Evolutionary conservation across 2,888 invertebrate species (phyloP).

Genomic region (Amiota communis): DNA sequence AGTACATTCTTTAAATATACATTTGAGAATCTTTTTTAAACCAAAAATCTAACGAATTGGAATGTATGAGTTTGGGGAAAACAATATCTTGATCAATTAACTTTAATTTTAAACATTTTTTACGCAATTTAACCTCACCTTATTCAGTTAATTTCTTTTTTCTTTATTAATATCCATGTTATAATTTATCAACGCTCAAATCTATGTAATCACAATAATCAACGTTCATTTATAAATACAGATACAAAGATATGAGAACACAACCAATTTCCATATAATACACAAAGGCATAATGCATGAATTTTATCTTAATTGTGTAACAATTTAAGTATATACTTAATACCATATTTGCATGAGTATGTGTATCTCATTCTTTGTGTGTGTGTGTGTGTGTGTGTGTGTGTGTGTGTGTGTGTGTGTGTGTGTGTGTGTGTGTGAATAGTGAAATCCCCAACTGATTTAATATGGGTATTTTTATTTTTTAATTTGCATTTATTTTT

Average conservation of each 20-base stretch:
- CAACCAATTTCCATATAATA: slow-evolving; percentile 4
- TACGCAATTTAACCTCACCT: neutral
- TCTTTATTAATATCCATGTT: neutral
- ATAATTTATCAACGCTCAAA: neutral
- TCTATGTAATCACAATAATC: slow-evolving; percentile 8
- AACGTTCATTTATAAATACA: neutral
- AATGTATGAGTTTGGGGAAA: too few relatives aligned
- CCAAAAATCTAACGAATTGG: too few relatives aligned
- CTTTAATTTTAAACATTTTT: neutral
- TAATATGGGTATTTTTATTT: slow-evolving; percentile 40
- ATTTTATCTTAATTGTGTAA: slow-evolving; percentile 53
- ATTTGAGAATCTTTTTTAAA: too few relatives aligned
- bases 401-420: slow-evolving; percentile 2
- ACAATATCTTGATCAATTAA: neutral
- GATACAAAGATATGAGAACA: neutral
- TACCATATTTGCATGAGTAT: slow-evolving; percentile 39
- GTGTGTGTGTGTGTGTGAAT: slow-evolving; percentile 24
- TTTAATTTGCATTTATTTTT: slow-evolving; percentile 50
- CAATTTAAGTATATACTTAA: slow-evolving; percentile 59
- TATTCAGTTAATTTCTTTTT: neutral
- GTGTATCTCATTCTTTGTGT: slow-evolving; percentile 12
- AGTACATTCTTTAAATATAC: too few relatives aligned
- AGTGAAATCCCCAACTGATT: slow-evolving; percentile 48
- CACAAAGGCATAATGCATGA: neutral
- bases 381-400: neutral